Percentiles rank a stretch among this genome's conserved stretches.
Evolutionary conservation across 2,113 vertebrate genomes (phyloP).

Genomic region (Thomomys bottae): DNA sequence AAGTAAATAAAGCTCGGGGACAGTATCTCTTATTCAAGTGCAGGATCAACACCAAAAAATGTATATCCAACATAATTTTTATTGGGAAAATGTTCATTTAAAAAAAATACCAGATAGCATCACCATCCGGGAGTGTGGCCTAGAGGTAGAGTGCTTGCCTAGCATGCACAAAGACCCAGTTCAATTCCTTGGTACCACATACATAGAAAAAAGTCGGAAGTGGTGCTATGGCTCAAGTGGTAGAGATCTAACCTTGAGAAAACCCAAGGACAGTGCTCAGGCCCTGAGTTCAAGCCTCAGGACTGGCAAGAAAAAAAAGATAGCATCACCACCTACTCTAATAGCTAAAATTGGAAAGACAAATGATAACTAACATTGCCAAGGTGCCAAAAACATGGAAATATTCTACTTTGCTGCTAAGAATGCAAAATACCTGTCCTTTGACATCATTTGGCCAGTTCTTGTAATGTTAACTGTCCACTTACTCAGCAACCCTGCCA

Average conservation of each 20-base stretch:
- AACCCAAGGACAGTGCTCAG: too few species aligned
- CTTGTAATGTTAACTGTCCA: conserved; percentile 8
- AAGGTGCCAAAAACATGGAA: conserved; percentile 8
- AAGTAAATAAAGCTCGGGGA: too few species aligned
- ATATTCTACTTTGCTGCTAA: not conserved
- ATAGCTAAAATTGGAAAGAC: conserved; percentile 24
- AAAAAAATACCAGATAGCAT: not conserved
- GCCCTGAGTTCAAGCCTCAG: too few species aligned
- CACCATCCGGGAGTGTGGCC: too few species aligned
- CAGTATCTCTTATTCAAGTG: too few species aligned
- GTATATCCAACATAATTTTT: not conserved
- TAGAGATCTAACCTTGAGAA: too few species aligned
- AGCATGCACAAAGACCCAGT: too few species aligned
- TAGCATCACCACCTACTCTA: not conserved
- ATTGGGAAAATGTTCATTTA: conserved; percentile 5
- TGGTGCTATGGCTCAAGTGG: too few species aligned
- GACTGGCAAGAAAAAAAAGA: not conserved
- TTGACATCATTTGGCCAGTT: not conserved
- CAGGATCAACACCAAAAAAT: not conserved
- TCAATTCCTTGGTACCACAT: too few species aligned
- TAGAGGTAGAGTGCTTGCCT: too few species aligned
- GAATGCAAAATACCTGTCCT: not conserved
- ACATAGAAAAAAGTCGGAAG: too few species aligned
- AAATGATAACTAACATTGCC: conserved; percentile 12
- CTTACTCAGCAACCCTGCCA: not conserved